These are phyloP conservation scores for Acanthacorydalis orientalis DNA, from an alignment of 2,888 invertebrate species.

Conservation along the genomic window DNA sequence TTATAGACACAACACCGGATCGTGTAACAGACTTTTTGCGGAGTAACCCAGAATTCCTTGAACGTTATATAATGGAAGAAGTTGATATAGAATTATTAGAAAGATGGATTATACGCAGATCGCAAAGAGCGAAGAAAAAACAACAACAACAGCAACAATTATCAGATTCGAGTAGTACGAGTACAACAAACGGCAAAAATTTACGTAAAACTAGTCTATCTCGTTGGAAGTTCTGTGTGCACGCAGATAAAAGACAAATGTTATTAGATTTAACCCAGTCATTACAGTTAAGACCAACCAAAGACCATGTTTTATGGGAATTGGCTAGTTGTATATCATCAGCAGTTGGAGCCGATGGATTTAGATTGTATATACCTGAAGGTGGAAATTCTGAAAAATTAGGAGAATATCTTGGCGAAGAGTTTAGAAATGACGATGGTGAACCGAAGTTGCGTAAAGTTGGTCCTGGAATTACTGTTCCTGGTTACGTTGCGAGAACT, in stretches of 20 bases:
- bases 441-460: slow-evolving; percentile 18
- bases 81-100: slow-evolving; percentile 45
- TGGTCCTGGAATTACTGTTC: slow-evolving; percentile 13
- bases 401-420: slow-evolving; percentile 22
- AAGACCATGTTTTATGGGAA: slow-evolving; percentile 47
- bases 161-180: slow-evolving; percentile 1
- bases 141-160: slow-evolving; percentile 11
- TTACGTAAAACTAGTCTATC: slow-evolving; percentile 36
- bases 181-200: slow-evolving; percentile 8
- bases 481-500: slow-evolving; percentile 27
- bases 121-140: slow-evolving; percentile 30
- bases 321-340: slow-evolving; percentile 44
- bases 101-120: slow-evolving; percentile 42
- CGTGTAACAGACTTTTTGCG: slow-evolving; percentile 36
- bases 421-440: slow-evolving; percentile 18
- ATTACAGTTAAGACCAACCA: slow-evolving; percentile 40
- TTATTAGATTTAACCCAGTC: slow-evolving; percentile 42
- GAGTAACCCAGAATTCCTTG: slow-evolving; percentile 45
- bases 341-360: slow-evolving; percentile 49
- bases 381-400: slow-evolving; percentile 23
- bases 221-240: slow-evolving; percentile 38
- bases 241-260: slow-evolving; percentile 46
- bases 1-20: slow-evolving; percentile 16
- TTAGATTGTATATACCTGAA: slow-evolving; percentile 38
- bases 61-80: slow-evolving; percentile 42